Evolutionary conservation across 2,113 vertebrate species (phyloP).

Genomic region (Saccopteryx leptura): DNA sequence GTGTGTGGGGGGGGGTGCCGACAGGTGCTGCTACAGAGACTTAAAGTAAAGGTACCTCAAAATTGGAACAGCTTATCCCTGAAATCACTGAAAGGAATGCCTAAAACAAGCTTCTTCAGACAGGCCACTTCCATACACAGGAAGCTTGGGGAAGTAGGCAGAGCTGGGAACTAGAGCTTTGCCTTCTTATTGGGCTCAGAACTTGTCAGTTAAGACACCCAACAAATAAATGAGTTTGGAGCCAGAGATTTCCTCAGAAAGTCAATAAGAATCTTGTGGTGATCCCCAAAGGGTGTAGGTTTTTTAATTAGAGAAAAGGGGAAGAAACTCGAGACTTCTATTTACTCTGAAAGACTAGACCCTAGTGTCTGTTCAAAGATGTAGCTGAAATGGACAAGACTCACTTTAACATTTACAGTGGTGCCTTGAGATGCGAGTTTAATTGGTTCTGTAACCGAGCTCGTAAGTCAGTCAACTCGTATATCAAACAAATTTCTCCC

Average conservation of each 20-base stretch:
- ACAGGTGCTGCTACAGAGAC: background rate
- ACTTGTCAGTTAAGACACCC: background rate
- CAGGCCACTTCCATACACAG: background rate
- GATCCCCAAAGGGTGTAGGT: background rate
- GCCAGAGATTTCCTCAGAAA: conserved; percentile 5
- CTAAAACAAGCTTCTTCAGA: background rate
- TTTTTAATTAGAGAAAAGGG: conserved; percentile 1
- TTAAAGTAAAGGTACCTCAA: background rate
- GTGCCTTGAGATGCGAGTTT: too few species aligned
- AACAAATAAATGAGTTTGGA: background rate
- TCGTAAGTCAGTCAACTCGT: too few species aligned
- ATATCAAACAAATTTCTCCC: too few species aligned
- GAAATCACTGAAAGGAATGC: background rate
- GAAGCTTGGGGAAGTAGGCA: background rate
- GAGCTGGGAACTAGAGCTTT: background rate
- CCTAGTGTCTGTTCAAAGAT: background rate
- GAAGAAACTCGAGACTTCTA: background rate
- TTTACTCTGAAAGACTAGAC: conserved; percentile 34
- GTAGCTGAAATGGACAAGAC: background rate
- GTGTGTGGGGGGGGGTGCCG: background rate
- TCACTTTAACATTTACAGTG: background rate
- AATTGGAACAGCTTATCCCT: background rate
- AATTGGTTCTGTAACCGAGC: too few species aligned
- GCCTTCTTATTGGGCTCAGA: background rate
- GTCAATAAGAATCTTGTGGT: background rate